Evolutionary conservation across 1,140 invertebrate species (phyloP), one percentile per base, ranked within the genome.

Genomic region (Drosophila subpulchrella): DNA sequence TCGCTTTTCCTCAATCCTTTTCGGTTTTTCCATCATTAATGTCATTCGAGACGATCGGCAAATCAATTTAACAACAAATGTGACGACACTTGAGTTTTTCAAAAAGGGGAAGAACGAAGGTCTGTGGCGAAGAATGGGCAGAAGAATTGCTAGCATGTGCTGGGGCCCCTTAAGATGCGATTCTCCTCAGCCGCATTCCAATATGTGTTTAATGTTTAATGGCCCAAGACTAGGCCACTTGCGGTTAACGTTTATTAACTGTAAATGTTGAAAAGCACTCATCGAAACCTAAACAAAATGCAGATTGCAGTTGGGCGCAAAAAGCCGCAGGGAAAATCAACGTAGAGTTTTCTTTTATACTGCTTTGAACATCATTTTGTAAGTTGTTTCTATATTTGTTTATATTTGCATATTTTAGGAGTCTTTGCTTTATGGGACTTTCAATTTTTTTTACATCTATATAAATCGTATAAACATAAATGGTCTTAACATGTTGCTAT

Each of bases 61-160:
- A 78, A 83, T 79, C 76, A 77, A 88, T 86, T 88, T 63, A 55
- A 55, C 59, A 78, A 78, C 78, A 88, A 82, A 86, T 85, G 83
- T 53, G 71, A 88, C 83, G 73, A 78, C 75, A 78, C 48, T 68
- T 54, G 32, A 54, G 50, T 11, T 56, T 60, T 38, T 12, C 58
- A 2, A 7, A 42, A 10, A 15, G 10, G 41, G 39, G 39, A 20
- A 39, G 38, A 46, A 50, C 34, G 34, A 20, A 15, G 42, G 42
- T 15, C 15, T 44, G 42, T 8, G 48, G 12, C 13, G 0, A 54
- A 48, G 59, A 70, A 60, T 27, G 6, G 17, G 24, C 47, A 11
- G 12, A 42, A 38, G 32, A 36, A 71, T 36, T 27, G 44, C 48
- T 24, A 55, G 34, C 58, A 53, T 30, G 15, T 61, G 58, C 13